A percentile compares a stretch with the other conserved stretches of the same genome.
These are phyloP conservation scores for Odontamblyopus lacepedii DNA, from an alignment of 2,797 vertebrate species.

Conservation along the genomic window DNA sequence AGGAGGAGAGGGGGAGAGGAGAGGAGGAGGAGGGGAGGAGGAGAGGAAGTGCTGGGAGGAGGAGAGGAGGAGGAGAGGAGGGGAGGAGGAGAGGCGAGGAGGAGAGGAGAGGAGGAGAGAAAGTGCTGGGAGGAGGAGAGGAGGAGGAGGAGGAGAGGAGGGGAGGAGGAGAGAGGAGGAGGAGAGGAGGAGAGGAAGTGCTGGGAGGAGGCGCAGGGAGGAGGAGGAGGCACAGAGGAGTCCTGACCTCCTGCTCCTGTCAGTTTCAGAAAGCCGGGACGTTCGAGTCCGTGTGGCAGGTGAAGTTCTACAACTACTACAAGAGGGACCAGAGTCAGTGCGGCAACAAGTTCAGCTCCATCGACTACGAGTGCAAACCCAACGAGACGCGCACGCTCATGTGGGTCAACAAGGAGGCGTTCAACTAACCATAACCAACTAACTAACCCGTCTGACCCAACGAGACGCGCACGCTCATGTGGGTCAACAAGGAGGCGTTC, in stretches of 20 bases:
- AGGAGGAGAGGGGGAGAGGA: not conserved
- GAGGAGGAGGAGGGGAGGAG: not conserved
- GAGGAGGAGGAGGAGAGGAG: not conserved
- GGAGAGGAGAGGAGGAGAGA: too few species aligned
- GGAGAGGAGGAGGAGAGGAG: too few species aligned
- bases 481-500: too few species aligned
- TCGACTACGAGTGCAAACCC: conserved; percentile 97
- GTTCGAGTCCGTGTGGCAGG: conserved; percentile 98
- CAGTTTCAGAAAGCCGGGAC: conserved; percentile 84
- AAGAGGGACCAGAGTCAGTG: conserved; percentile 98
- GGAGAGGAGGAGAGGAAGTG: not conserved
- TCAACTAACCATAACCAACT: conserved; percentile 47
- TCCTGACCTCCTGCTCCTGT: not conserved
- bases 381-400: conserved; percentile 97
- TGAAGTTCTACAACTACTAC: conserved; percentile 99
- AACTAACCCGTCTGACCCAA: too few species aligned
- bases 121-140: too few species aligned
- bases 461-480: too few species aligned
- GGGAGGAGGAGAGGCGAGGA: not conserved
- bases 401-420: conserved; percentile 99
- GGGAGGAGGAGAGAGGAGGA: not conserved
- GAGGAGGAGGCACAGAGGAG: not conserved
- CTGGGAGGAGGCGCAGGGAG: not conserved
- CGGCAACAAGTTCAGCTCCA: conserved; percentile 93
- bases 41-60: too few species aligned